Conservation (phyloP, 2,113 vertebrate genomes). For the Calidris pugnax region DNA sequence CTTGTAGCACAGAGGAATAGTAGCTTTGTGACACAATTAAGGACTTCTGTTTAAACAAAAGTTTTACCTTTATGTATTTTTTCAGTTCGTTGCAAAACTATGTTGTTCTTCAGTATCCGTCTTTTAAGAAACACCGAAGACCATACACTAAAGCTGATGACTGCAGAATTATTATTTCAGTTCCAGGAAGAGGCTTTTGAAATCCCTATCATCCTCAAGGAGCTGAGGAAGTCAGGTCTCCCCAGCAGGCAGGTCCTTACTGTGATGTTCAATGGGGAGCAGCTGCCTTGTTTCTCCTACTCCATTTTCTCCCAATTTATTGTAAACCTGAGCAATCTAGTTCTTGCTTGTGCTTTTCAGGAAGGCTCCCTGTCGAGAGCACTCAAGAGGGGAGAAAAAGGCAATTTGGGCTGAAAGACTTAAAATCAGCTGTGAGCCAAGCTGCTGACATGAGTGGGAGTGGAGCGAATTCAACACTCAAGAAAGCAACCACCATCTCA, state of each 20-base stretch:
- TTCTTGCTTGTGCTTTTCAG: conserved; percentile 18
- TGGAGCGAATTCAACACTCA: not conserved
- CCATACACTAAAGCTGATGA: not conserved
- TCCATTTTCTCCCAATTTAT: not conserved
- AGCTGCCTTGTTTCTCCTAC: not conserved
- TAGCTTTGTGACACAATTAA: not conserved
- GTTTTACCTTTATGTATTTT: not conserved
- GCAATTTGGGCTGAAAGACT: conserved; percentile 10
- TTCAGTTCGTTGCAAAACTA: not conserved
- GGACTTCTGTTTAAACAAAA: not conserved
- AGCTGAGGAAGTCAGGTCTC: not conserved
- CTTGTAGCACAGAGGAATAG: not conserved
- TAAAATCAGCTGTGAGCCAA: not conserved
- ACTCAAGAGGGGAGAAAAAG: not conserved
- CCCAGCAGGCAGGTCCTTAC: not conserved
- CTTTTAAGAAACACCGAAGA: not conserved
- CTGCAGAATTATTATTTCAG: not conserved
- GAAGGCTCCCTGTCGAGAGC: not conserved
- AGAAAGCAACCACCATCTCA: not conserved
- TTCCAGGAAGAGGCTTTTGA: not conserved
- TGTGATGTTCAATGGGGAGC: accelerated
- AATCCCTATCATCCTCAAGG: not conserved
- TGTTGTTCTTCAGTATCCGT: not conserved
- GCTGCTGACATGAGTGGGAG: conserved; percentile 18
- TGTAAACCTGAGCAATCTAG: not conserved